These are phyloP conservation scores for Pluvianellus socialis DNA, from an alignment of 2,113 vertebrate species.

Conservation along the genomic window DNA sequence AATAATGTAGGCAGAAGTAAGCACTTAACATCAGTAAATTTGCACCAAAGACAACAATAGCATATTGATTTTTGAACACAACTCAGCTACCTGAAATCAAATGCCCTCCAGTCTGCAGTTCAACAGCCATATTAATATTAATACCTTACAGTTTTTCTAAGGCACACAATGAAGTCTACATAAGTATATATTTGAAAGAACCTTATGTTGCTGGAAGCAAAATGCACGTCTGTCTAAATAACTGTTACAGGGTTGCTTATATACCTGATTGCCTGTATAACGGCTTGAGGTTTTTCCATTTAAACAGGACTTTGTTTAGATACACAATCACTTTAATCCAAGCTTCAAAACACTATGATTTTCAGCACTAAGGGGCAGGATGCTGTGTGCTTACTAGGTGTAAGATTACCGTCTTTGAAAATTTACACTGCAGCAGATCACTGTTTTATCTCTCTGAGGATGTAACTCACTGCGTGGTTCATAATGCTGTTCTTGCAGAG, in stretches of 20 bases:
- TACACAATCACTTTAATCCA: not conserved
- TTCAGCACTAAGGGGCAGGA: not conserved
- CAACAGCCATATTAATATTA: not conserved
- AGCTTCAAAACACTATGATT: not conserved
- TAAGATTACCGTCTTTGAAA: not conserved
- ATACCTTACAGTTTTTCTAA: not conserved
- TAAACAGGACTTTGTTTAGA: not conserved
- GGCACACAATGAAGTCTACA: not conserved
- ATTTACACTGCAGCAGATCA: not conserved
- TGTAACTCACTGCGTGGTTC: not conserved
- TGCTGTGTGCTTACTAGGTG: not conserved
- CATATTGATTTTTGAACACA: not conserved
- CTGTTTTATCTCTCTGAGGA: not conserved
- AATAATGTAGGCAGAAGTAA: not conserved
- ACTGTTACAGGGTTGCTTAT: not conserved
- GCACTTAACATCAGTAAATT: not conserved
- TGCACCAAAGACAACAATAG: not conserved
- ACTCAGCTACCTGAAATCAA: not conserved
- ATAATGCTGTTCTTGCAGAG: not conserved
- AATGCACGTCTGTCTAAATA: not conserved
- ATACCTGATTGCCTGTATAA: not conserved
- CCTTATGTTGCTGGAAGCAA: not conserved
- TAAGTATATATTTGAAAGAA: not conserved
- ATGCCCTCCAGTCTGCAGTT: not conserved
- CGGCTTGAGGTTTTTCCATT: not conserved